Conservation (phyloP, 2,888 invertebrate species). For the Limnephilus marmoratus region DNA sequence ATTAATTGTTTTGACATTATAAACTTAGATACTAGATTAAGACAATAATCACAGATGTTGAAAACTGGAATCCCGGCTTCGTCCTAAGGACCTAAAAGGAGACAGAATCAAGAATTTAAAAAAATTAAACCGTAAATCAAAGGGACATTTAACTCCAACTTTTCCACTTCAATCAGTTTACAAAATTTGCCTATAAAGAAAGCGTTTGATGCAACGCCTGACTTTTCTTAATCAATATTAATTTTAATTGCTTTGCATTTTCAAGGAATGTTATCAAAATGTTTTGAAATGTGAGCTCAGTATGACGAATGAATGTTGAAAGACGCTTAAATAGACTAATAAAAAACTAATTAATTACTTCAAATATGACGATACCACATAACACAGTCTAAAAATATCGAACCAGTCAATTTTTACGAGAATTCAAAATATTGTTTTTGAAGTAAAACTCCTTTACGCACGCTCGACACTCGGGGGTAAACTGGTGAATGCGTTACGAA, state of each 20-base stretch:
- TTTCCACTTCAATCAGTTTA: neutral
- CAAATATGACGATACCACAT: neutral
- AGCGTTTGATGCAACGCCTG: neutral
- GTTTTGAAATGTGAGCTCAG: neutral
- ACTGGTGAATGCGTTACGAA: no score
- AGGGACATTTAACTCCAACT: neutral
- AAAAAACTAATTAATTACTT: neutral
- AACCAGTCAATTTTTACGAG: neutral
- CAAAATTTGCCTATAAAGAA: neutral
- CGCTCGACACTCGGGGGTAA: no score
- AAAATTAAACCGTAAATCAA: no score
- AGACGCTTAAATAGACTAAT: neutral
- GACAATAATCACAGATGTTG: no score
- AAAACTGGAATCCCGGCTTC: no score
- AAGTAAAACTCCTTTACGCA: no score
- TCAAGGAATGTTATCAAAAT: neutral
- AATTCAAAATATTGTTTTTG: neutral
- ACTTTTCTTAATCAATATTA: neutral
- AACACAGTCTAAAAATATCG: neutral
- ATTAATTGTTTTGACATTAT: no score
- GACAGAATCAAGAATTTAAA: no score
- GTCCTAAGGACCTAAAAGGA: no score
- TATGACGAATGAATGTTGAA: neutral
- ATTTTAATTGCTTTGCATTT: neutral
- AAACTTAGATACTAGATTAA: no score